phyloP scores from a whole-genome alignment of 2,888 invertebrate genomes.

The Autographa gamma region DNA sequence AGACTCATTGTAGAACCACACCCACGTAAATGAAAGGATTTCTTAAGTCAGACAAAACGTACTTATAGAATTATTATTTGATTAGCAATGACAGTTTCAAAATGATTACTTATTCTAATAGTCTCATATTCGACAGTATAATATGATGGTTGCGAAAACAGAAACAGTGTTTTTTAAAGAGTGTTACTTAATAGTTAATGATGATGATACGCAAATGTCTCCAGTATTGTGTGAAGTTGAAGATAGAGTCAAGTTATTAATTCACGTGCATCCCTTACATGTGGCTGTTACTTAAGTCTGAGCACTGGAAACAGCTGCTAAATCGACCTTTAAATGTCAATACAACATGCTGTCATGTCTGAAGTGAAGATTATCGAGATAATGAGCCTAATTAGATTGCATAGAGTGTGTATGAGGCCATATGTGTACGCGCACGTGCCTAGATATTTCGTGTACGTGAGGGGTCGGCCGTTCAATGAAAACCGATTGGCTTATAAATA shows the following conservation, averaged over 20 bases:
- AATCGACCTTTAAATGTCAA: slow-evolving; percentile 57
- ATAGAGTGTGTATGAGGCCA: slow-evolving; percentile 57
- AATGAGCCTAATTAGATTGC: slow-evolving; percentile 66
- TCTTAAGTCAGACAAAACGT: slow-evolving; percentile 2
- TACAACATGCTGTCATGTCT: slow-evolving; percentile 37
- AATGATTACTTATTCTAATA: too few species aligned
- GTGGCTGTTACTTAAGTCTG: neutral
- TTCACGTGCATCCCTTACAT: neutral
- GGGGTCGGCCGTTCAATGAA: slow-evolving; percentile 59
- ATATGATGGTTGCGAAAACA: too few species aligned
- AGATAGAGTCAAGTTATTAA: neutral
- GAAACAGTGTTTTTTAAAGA: too few species aligned
- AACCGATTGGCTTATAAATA: slow-evolving; percentile 58
- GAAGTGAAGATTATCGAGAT: slow-evolving; percentile 54
- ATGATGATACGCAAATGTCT: too few species aligned
- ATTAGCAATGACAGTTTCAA: neutral
- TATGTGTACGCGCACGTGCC: slow-evolving; percentile 65
- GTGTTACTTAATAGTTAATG: too few species aligned
- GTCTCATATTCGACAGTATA: too few species aligned
- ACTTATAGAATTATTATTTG: neutral
- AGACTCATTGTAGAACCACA: slow-evolving; percentile 21
- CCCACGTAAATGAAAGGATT: neutral
- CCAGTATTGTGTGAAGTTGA: too few species aligned
- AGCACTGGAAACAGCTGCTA: slow-evolving; percentile 34
- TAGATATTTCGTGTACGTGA: slow-evolving; percentile 65